Base-by-base conservation (phyloP, 2,888 invertebrate genomes). In the Slavum lentiscoides region DNA sequence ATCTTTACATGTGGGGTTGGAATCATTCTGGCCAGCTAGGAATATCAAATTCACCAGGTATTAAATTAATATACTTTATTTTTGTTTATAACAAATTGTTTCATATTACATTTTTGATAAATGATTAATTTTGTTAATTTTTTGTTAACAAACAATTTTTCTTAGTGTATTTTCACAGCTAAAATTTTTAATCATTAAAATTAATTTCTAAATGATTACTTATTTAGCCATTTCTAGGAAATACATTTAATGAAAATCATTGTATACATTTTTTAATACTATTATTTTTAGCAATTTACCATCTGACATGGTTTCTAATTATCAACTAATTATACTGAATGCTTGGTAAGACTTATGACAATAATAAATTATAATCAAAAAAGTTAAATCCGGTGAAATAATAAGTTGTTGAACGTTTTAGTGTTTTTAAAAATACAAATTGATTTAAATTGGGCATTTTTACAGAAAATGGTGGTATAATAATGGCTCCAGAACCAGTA, bases 1-100 rank as follows among this genome's bases (percentile, higher is more conserved):
- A 96, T 86, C 85, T 96, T 0, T 97, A 96, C 85, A 89, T 90
- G 3, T 97, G 97, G 96, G 97, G 97, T 11, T 95, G 94, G 92
- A 97, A 97, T 87, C 91, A 92, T 83, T 90, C 90, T 85, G 96
- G 96, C 0, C 95, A 97, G 86, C 87, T 97, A 21, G 96, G 96
- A 11, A 62, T 82, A 72, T 80, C 70, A 58, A 80, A 80, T 43
- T 72, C 58, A 19, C 58, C 72, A 70, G 80, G 80, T 80, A 80
- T n/a, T 62, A 55, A 6, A 59, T 59, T 11, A 49, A 49, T 49
- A 15, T 49, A 49, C 3, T 49, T 49, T 8, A 13, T 1, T 43
- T 15, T 9, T 49, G 11, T 13, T 49, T 49, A 49, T 49, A 49
- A 49, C 13, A 49, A n/a, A 49, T 49, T 15, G 15, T 49, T 13